Evolutionary conservation across 2,888 invertebrate genomes (phyloP).

Genomic region (Agonum fuliginosum): DNA sequence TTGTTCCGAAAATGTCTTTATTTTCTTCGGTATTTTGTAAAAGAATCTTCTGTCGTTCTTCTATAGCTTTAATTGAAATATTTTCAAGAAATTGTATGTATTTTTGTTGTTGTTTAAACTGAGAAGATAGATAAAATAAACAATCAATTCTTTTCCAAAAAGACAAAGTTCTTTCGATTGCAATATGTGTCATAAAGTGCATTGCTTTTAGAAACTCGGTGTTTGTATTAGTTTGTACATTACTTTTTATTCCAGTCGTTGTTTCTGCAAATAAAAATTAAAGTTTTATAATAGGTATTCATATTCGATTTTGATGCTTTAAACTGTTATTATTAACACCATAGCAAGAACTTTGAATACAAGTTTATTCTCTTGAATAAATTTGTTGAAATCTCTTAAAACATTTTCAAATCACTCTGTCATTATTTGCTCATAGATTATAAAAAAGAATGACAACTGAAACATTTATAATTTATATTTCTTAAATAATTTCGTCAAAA

Average conservation of each 20-base stretch:
- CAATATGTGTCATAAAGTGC: constrained; percentile 61
- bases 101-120: constrained; percentile 24
- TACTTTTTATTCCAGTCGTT: constrained; percentile 76
- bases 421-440: not conserved
- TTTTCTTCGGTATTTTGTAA: not conserved
- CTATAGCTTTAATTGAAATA: constrained; percentile 7
- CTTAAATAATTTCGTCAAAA: no score
- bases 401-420: no score
- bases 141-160: constrained; percentile 36
- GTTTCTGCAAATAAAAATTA: constrained; percentile 71
- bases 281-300: not conserved
- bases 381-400: no score
- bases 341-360: not conserved
- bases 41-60: constrained; percentile 19
- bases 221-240: constrained; percentile 69
- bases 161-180: not conserved
- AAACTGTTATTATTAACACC: not conserved
- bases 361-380: no score
- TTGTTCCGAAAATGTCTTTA: not conserved
- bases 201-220: constrained; percentile 73
- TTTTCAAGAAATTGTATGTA: constrained; percentile 2
- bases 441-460: not conserved
- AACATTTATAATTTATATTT: not conserved
- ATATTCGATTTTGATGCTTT: no score
- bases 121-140: not conserved